Conservation (phyloP, 2,113 vertebrate genomes). For the Synchiropus splendidus region DNA sequence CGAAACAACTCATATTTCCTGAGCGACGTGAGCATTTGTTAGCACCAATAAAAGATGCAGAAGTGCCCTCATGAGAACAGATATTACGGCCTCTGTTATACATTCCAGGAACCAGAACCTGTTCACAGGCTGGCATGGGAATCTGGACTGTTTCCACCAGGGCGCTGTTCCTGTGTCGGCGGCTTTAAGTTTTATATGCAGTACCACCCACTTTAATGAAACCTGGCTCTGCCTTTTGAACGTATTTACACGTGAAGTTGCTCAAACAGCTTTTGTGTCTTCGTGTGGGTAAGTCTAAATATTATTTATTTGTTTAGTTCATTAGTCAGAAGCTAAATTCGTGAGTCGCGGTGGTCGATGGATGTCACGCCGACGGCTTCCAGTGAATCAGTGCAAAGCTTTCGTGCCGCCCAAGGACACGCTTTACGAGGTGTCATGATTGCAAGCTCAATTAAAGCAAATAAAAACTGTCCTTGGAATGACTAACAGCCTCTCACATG, state of each 20-base stretch:
- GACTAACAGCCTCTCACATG: conserved; percentile 33
- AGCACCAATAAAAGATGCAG: too few species aligned
- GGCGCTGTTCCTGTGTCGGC: conserved; percentile 28
- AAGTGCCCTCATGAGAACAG: background rate
- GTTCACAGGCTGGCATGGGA: conserved; percentile 40
- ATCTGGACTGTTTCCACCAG: conserved; percentile 30
- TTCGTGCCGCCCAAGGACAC: conserved; percentile 15
- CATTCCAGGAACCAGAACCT: conserved; percentile 24
- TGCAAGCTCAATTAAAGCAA: conserved; percentile 38
- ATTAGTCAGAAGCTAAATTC: too few species aligned
- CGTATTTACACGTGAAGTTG: too few species aligned
- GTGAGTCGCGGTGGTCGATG: too few species aligned
- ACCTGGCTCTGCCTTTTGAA: conserved; percentile 5
- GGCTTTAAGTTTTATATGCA: conserved; percentile 53
- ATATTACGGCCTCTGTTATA: conserved; percentile 1
- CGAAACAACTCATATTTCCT: conserved; percentile 2
- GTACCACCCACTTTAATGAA: conserved; percentile 66
- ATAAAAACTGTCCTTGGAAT: conserved; percentile 44
- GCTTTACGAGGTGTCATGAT: conserved; percentile 58
- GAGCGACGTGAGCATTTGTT: too few species aligned
- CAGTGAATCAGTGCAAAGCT: background rate
- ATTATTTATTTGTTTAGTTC: too few species aligned
- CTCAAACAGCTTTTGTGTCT: too few species aligned
- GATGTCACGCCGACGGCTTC: too few species aligned
- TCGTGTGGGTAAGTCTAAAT: too few species aligned